A percentile compares a stretch with the other conserved stretches of the same genome.
Evolutionary conservation across 2,797 vertebrate genomes (phyloP).

Genomic region (Epinephelus coioides): DNA sequence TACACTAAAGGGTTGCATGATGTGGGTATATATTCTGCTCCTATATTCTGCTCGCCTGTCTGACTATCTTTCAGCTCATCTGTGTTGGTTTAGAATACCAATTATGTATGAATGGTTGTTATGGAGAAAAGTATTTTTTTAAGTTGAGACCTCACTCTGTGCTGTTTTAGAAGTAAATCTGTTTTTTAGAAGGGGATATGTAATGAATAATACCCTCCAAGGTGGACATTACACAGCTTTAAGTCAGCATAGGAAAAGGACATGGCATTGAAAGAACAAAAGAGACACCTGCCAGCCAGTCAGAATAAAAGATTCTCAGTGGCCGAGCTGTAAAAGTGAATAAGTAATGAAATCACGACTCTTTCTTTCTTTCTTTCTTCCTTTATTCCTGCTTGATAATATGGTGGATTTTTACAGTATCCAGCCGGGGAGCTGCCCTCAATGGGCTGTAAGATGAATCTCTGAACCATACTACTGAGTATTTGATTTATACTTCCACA

Average conservation of each 20-base stretch:
- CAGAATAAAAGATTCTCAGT: background rate
- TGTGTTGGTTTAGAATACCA: conserved; percentile 6
- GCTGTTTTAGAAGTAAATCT: background rate
- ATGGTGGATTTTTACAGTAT: conserved; percentile 5
- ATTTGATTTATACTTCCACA: conserved; percentile 48
- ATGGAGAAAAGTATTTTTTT: background rate
- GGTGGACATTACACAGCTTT: background rate
- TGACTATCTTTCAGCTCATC: background rate
- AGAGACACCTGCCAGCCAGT: background rate
- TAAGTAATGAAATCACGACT: conserved; percentile 1
- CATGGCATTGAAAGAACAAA: background rate
- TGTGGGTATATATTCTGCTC: conserved; percentile 8
- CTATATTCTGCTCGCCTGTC: background rate
- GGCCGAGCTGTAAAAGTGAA: background rate
- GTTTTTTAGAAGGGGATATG: background rate
- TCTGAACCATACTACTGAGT: conserved; percentile 6
- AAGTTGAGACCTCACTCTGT: background rate
- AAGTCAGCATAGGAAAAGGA: background rate
- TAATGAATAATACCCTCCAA: background rate
- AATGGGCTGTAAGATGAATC: conserved; percentile 3
- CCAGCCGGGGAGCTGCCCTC: background rate
- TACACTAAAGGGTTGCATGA: conserved; percentile 12
- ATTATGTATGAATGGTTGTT: background rate
- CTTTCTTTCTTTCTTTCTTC: background rate
- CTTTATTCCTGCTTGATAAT: background rate